A percentile compares a stretch with the other conserved stretches of the same genome.
Evolutionary conservation across 2,888 invertebrate species (phyloP).

Genomic region (Cheilosia impressa): DNA sequence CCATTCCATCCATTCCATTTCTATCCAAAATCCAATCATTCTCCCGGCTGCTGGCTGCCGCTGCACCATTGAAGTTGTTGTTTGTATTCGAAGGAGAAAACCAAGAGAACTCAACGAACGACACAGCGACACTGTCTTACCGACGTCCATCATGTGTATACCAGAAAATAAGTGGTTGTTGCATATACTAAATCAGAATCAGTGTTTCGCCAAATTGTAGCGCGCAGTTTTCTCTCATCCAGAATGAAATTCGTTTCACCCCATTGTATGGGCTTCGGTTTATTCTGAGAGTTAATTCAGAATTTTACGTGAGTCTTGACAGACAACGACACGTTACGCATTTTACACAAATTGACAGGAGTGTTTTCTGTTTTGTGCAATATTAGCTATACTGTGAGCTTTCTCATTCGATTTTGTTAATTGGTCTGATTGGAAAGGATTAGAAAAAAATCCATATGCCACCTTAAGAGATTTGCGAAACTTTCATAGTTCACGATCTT

Average conservation of each 20-base stretch:
- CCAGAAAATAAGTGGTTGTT: constrained; percentile 34
- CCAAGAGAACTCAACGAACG: constrained; percentile 52
- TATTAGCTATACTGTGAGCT: no score
- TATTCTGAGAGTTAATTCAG: no score
- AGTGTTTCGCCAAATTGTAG: neutral
- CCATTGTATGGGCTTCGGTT: no score
- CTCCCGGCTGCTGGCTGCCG: no score
- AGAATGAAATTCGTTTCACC: neutral
- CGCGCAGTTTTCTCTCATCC: constrained; percentile 14
- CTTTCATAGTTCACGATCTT: constrained; percentile 9
- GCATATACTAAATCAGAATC: constrained; percentile 54
- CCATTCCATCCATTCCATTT: no score
- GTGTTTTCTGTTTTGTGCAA: neutral
- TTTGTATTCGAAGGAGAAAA: neutral
- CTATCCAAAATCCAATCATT: no score
- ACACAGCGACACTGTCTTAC: constrained; percentile 20
- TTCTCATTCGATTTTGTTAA: neutral
- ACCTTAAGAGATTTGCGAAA: constrained; percentile 31
- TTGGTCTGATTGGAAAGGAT: constrained; percentile 20
- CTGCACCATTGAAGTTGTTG: neutral
- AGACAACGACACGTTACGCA: no score
- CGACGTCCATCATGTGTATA: neutral
- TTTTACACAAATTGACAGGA: neutral
- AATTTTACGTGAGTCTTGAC: no score
- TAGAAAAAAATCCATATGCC: neutral